phyloP scores from a whole-genome alignment of 1,140 invertebrate species.

The Tribolium madens region DNA sequence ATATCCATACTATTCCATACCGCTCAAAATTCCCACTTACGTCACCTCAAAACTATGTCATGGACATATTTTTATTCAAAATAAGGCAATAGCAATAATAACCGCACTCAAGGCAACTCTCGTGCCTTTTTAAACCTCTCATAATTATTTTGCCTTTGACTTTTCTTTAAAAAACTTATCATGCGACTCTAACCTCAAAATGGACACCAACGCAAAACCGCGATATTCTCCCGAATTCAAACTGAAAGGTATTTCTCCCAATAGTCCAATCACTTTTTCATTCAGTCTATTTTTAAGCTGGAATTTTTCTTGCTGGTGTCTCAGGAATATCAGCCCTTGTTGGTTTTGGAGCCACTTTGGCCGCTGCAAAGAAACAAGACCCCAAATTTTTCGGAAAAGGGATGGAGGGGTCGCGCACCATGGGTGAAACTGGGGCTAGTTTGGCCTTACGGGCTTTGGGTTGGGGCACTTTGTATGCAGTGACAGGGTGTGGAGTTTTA shows the following conservation, averaged over 20 bases:
- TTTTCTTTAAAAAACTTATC: neutral
- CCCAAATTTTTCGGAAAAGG: slow-evolving; percentile 85
- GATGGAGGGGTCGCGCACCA: slow-evolving; percentile 72
- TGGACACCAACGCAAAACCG: neutral
- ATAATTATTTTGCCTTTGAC: neutral
- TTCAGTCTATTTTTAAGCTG: slow-evolving; percentile 69
- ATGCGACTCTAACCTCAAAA: slow-evolving; percentile 20
- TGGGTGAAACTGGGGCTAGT: slow-evolving; percentile 80
- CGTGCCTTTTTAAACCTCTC: neutral
- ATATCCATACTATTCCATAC: no score
- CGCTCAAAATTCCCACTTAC: slow-evolving; percentile 1
- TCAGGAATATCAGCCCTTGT: slow-evolving; percentile 83
- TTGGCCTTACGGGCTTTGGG: slow-evolving; percentile 86
- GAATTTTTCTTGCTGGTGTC: slow-evolving; percentile 80
- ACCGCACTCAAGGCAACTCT: neutral
- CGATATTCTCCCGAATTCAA: slow-evolving; percentile 40
- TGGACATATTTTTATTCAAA: neutral
- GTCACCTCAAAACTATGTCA: neutral
- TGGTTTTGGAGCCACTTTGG: slow-evolving; percentile 85
- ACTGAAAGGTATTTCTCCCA: slow-evolving; percentile 30
- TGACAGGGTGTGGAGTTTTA: slow-evolving; percentile 83
- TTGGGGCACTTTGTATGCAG: slow-evolving; percentile 88
- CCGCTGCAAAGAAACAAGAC: slow-evolving; percentile 83
- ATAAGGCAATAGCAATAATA: neutral
- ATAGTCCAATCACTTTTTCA: neutral